Percentiles rank a stretch among this genome's conserved stretches.
Evolutionary conservation across 2,888 invertebrate species (phyloP).

Genomic region (Oscheius sp.): DNA sequence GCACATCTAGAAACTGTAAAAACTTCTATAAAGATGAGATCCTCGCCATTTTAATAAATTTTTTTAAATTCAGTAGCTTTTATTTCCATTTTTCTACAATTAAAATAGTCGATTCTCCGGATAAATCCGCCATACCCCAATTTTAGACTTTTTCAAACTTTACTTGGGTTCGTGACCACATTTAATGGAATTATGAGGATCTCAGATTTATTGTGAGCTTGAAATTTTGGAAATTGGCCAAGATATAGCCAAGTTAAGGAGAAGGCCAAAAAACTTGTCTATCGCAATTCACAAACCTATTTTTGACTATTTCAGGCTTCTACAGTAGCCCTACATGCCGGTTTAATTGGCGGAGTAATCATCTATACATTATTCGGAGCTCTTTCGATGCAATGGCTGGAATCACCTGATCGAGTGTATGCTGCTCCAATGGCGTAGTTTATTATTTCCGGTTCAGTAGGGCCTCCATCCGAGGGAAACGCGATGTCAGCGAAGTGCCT

Average conservation of each 20-base stretch:
- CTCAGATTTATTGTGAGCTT: too few relatives aligned
- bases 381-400: constrained; percentile 64
- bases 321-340: constrained; percentile 64
- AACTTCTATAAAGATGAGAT: too few relatives aligned
- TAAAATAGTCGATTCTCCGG: too few relatives aligned
- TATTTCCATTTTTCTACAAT: too few relatives aligned
- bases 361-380: constrained; percentile 67
- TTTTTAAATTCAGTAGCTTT: too few relatives aligned
- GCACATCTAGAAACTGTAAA: too few relatives aligned
- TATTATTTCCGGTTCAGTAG: constrained; percentile 13
- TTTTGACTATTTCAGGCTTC: constrained; percentile 63
- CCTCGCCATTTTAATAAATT: too few relatives aligned
- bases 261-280: background rate
- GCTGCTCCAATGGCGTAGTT: background rate
- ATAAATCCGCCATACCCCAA: too few relatives aligned
- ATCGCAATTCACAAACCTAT: too few relatives aligned
- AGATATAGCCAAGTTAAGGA: background rate
- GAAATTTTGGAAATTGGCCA: background rate
- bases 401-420: constrained; percentile 54
- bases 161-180: too few relatives aligned
- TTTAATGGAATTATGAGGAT: too few relatives aligned
- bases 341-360: constrained; percentile 61
- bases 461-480: constrained; percentile 28
- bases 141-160: too few relatives aligned
- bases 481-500: background rate